Evolutionary conservation across 2,113 vertebrate species (phyloP), one percentile per base, ranked within the genome.

Genomic region (Bungarus multicinctus): DNA sequence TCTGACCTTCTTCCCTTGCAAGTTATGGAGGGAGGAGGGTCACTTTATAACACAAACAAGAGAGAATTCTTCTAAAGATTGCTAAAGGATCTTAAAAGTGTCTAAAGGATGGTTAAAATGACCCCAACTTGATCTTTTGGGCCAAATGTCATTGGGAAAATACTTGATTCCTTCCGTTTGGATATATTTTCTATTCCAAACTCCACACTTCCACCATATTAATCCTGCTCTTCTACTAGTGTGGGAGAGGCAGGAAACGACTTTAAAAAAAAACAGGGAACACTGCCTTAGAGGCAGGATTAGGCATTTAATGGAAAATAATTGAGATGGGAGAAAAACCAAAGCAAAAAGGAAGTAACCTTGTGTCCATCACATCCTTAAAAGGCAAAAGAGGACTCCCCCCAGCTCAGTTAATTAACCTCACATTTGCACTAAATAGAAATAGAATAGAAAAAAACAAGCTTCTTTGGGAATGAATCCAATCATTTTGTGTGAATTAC

Each of bases 1-100:
- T 57, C 39, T 91, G 12, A 39, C 64, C 81, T 55, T 69, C 50
- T 93, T 87, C 43, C 54, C 69, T 52, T 58, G 43, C 54, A 89
- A 88, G 90, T 52, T 55, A 30, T 52, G 50, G 43, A 89, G 20
- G 57, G 91, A 50, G 69, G 12, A 69, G 69, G 43, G 69, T 22
- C 23, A 39, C 52, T 87, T 85, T 85, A 85, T 85, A 88, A 93
- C 60, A 43, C 93, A 89, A 91, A 87, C 89, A 64, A 34, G 50
- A 39, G 34, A 88, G 4, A 4, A 4, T 91, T 91, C 55, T 23
- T 81, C 22, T 25, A 45, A 45, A 55, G 50, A 55, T 43, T 39
- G 18, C 74, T 81, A 81, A 81, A 81, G 16, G 34, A 81, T 39
- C 34, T 43, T 81, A 81, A 81, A 81, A 81, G 74, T 81, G 74